Evolutionary conservation across 2,113 vertebrate genomes (phyloP).

Genomic region (Phrynocephalus versicolor): DNA sequence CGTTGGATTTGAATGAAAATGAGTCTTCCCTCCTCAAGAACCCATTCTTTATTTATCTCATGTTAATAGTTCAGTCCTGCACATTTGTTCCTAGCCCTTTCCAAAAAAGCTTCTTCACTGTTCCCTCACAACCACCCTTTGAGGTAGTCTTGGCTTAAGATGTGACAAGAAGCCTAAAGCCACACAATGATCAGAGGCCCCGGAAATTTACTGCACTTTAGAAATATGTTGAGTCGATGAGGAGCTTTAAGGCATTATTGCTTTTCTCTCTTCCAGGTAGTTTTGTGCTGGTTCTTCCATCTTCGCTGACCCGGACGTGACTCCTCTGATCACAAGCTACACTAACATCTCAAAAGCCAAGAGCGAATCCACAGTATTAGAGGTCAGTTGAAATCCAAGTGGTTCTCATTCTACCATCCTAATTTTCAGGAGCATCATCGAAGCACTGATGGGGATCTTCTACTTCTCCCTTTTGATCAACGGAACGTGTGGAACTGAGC

Average conservation of each 20-base stretch:
- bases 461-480: background rate
- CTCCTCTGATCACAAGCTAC: slow-evolving; percentile 34
- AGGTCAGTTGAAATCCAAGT: slow-evolving; percentile 62
- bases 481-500: background rate
- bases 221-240: background rate
- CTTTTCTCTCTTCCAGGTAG: slow-evolving; percentile 45
- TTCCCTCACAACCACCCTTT: background rate
- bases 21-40: background rate
- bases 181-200: too few relatives aligned
- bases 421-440: background rate
- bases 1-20: background rate
- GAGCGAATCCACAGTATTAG: slow-evolving; percentile 60
- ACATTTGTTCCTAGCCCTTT: background rate
- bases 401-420: slow-evolving; percentile 34
- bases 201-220: too few relatives aligned
- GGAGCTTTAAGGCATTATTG: background rate
- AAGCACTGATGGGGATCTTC: slow-evolving; percentile 27
- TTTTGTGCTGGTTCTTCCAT: slow-evolving; percentile 45
- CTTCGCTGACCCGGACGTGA: slow-evolving; percentile 64
- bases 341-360: slow-evolving; percentile 54
- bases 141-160: background rate
- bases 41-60: background rate
- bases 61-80: background rate
- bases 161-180: background rate
- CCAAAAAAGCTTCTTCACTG: background rate